phyloP scores from a whole-genome alignment of 1,140 invertebrate genomes.

The Stegodyphus dumicola region DNA sequence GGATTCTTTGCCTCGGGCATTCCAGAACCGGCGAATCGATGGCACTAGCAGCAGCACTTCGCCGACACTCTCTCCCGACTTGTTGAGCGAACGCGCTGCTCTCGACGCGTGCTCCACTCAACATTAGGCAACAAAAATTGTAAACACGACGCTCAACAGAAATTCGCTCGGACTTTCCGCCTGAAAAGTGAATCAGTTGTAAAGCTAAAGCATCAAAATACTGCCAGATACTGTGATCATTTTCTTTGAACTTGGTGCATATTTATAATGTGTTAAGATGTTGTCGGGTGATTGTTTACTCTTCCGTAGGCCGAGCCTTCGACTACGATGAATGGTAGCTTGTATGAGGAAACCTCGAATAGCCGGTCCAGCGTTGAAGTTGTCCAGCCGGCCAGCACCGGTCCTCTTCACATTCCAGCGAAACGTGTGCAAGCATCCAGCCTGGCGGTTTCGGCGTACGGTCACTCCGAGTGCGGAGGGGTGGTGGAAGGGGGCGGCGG shows the following conservation, averaged over 20 bases:
- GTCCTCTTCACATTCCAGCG: constrained; percentile 83
- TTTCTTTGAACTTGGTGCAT: neutral
- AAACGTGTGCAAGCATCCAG: constrained; percentile 75
- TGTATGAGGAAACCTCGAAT: constrained; percentile 60
- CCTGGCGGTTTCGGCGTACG: constrained; percentile 63
- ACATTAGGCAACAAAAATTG: too few species aligned
- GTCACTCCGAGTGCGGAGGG: constrained; percentile 67
- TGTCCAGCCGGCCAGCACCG: constrained; percentile 41
- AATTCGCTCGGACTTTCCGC: too few species aligned
- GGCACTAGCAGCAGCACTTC: neutral
- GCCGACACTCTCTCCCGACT: neutral
- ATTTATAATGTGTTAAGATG: neutral
- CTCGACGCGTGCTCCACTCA: too few species aligned
- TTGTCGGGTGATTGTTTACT: constrained; percentile 13
- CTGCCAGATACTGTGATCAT: neutral
- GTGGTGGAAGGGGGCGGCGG: constrained; percentile 29
- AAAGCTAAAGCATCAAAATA: too few species aligned
- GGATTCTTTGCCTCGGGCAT: neutral
- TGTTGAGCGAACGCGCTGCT: constrained; percentile 20
- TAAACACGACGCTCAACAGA: too few species aligned
- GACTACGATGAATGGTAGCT: constrained; percentile 57
- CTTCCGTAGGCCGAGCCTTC: constrained; percentile 35
- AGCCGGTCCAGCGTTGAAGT: constrained; percentile 58
- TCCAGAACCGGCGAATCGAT: neutral
- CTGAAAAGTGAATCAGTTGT: neutral